Evolutionary conservation across 2,888 invertebrate genomes (phyloP), one percentile per base, ranked within the genome.

Genomic region (Tridacna crocea): DNA sequence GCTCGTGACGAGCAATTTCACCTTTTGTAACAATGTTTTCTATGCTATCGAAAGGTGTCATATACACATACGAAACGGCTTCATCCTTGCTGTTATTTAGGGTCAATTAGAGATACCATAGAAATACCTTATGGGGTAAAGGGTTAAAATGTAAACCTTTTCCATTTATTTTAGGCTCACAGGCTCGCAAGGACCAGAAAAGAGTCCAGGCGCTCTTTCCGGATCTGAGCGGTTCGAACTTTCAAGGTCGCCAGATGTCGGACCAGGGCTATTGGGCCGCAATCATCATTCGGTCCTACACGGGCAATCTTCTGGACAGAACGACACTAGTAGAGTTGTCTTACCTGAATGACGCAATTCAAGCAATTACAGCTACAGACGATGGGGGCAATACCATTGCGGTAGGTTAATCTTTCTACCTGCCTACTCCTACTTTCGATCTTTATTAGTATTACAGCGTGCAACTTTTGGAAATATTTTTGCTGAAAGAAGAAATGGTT

Each of bases 201-300:
- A 48, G 55, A 13, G 58, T 84, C 27, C 65, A 79, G 22, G 46
- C 27, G 3, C 26, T 79, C 24, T 84, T 79, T 58, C 84, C 84
- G 6, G 84, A 84, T 68, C 61, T 77, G 6, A 77, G 84, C n/a
- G 81, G 77, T 6, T 58, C 75, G 0, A 79, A 81, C 47, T 79
- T 74, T 58, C 74, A 74, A 17, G 51, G 47, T 19, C 61, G 73
- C 8, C 80, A 80, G 61, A 51, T 77, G n/a, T 22, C 72, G 11
- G 27, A 48, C 12, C 51, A 58, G 12, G 81, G 77, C 3, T 61
- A 36, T 22, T 79, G 58, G 48, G 84, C 77, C 8, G 55, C 74
- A 19, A 70, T 82, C 27, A 65, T 81, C 2, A 58, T 84, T 11
- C 51, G 61, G 60, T 72, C 77, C 8, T 81, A 79, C 8, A 58